A percentile compares a stretch with the other conserved stretches of the same genome.
These are phyloP conservation scores for Scylla paramamosain DNA, from an alignment of 1,140 invertebrate genomes.

Conservation along the genomic window DNA sequence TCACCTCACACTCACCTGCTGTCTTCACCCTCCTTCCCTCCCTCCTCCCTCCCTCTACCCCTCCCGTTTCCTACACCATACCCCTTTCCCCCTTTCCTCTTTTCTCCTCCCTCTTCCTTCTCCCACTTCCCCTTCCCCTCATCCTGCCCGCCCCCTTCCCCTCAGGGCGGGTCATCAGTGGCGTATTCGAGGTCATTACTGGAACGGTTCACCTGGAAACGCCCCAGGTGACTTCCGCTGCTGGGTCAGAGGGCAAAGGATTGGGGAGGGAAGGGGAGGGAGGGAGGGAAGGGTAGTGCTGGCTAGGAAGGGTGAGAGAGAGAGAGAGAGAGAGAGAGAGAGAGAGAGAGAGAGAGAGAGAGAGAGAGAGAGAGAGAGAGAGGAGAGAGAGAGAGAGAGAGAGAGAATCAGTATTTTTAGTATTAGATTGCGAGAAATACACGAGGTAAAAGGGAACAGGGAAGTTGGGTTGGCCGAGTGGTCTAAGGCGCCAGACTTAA, in stretches of 20 bases:
- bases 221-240: not conserved
- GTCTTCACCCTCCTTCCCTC: no score
- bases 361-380: not conserved
- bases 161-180: not conserved
- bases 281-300: not conserved
- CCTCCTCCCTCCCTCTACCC: no score
- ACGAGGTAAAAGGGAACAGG: no score
- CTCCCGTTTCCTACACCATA: no score
- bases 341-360: not conserved
- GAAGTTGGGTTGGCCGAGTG: no score
- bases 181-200: slow-evolving; percentile 39
- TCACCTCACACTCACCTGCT: no score
- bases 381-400: not conserved
- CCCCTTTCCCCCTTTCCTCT: not conserved
- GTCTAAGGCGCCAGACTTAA: no score
- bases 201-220: not conserved
- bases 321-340: not conserved
- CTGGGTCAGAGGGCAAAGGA: not conserved
- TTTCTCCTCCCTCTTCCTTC: not conserved
- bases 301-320: not conserved
- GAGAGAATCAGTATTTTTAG: no score
- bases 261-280: not conserved
- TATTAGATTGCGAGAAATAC: no score
- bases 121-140: no score
- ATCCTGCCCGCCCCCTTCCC: no score